Base-by-base conservation (phyloP, 2,888 invertebrate genomes). In the Hypselothyrea guttata region DNA sequence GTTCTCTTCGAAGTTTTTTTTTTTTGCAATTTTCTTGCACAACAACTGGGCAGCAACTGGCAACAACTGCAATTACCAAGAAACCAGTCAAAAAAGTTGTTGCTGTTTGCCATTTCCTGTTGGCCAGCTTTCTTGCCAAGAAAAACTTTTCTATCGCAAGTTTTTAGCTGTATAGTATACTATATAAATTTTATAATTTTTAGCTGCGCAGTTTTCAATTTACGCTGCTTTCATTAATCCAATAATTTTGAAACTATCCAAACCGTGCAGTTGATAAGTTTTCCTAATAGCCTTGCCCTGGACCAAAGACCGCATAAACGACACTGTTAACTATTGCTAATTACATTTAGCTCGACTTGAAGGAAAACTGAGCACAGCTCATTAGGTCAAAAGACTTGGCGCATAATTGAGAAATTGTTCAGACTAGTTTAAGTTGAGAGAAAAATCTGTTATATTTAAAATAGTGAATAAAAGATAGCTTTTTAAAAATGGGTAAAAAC, bases 21-120 rank as follows among this genome's bases (percentile, higher is more conserved):
- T 22, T 22, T 41, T 35, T 28, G 48, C 38, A 58, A 53, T 46
- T 62, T 55, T 34, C 40, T 38, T 34, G 16, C 18, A 18, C 18
- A 22, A 42, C 53, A 53, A 57, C 40, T 28, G 12, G 12, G 31
- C 31, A 15, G 47, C 30, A 49, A 34, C 42, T 41, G 28, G 22
- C 49, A 48, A 41, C 52, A 47, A 63, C 53, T 49, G 70, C 67
- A 67, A 67, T 67, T 67, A 69, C 55, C 47, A 60, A 46, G 22
- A 40, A 37, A n/a, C 30, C 49, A 64, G 56, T 45, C 45, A 51
- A 40, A 44, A 73, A 30, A 44, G 47, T 53, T 53, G 52, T 22
- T 47, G 41, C 35, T 55, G 49, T 51, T 51, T 48, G 37, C 63
- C 63, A 54, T 54, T 69, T 69, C 51, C 67, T 30, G 38, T 44